A percentile compares a stretch with the other conserved stretches of the same genome.
Conservation (phyloP, 35 echinoderm and acorn worm genomes). For the Eucidaris tribuloides region DNA sequence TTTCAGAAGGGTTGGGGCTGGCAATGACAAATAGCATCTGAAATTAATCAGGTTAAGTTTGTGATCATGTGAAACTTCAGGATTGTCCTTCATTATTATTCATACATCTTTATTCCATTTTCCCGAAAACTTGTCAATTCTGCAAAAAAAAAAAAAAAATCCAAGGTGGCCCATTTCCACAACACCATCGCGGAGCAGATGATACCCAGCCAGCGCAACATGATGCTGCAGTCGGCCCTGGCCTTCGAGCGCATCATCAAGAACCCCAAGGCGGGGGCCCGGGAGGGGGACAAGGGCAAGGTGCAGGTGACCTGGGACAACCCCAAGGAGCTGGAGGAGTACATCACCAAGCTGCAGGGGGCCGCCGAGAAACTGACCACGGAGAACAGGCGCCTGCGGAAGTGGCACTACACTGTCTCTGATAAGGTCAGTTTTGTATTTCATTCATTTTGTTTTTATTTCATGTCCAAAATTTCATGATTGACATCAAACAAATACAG, state of each 20-base stretch:
- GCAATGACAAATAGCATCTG: too few relatives aligned
- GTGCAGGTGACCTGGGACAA: slow-evolving; percentile 99
- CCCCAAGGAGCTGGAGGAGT: slow-evolving; percentile 92
- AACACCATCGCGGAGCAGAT: slow-evolving; percentile 99
- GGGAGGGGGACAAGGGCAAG: slow-evolving; percentile 66
- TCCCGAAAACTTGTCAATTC: too few relatives aligned
- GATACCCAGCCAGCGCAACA: slow-evolving; percentile 98
- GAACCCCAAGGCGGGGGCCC: slow-evolving; percentile 83
- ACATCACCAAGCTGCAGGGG: slow-evolving; percentile 85
- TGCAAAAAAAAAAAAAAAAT: too few relatives aligned
- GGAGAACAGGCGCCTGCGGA: slow-evolving; percentile 93
- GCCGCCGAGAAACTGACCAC: slow-evolving; percentile 95
- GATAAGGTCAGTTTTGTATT: slow-evolving; percentile 99
- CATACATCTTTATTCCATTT: too few relatives aligned
- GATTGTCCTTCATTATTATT: too few relatives aligned
- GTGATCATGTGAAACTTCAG: too few relatives aligned
- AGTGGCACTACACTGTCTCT: slow-evolving; percentile 76
- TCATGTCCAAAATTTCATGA: too few relatives aligned
- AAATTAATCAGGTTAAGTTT: too few relatives aligned
- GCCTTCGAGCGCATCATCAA: slow-evolving; percentile 99
- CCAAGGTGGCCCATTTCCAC: slow-evolving; percentile 99
- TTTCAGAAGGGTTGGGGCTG: too few relatives aligned
- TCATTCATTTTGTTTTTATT: too few relatives aligned
- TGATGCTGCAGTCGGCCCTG: slow-evolving; percentile 94
- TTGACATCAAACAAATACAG: too few relatives aligned